Base-by-base conservation (phyloP, 2,113 vertebrate species). In the Erinaceus europaeus region DNA sequence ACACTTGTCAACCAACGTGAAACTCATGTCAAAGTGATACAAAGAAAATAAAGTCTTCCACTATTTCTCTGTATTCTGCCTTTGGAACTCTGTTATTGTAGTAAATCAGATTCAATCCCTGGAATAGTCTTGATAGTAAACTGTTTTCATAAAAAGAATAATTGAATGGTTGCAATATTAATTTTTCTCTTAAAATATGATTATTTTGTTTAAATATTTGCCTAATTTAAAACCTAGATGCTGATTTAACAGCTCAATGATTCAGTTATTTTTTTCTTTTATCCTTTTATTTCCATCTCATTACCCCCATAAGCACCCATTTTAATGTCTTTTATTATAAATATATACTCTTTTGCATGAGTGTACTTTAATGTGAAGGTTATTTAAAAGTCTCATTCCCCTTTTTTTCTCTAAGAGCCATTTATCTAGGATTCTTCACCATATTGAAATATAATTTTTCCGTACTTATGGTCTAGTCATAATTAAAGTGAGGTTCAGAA, bases 1-100 rank as follows among this genome's bases (percentile, higher is more conserved):
- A 75, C 5, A 7, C 46, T 40, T 76, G 80, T 83, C 67, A 86
- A 11, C 10, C 13, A 29, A 44, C 40, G 55, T 32, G 61, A 38
- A 80, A 86, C n/a, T 86, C 72, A 50, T 90, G 48, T 88, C 84
- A 87, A 57, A 46, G 80, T 78, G 42, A 46, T 9, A 71, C 25
- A 59, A 83, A 61, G 44, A 34, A 88, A 87, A 85, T 25, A 78
- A 44, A 69, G 61, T 68, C 77, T 83, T 72, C 36, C 42, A 34
- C 57, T 72, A 11, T 79, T 72, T 50, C 50, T 42, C n/a, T 57
- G 44, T 50, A 55, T 84, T 89, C 68, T 84, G 52, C 44, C 52
- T 32, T 62, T 32, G 13, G 42, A 46, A 10, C 4, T 72, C 8
- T 93, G 32, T 57, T 89, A 44, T 27, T 84, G 72, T 59, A 82